Conservation (phyloP, 30 jellyfish, hydroid and myxozoan genomes). For the Hydractinia symbiolongicarpus region DNA sequence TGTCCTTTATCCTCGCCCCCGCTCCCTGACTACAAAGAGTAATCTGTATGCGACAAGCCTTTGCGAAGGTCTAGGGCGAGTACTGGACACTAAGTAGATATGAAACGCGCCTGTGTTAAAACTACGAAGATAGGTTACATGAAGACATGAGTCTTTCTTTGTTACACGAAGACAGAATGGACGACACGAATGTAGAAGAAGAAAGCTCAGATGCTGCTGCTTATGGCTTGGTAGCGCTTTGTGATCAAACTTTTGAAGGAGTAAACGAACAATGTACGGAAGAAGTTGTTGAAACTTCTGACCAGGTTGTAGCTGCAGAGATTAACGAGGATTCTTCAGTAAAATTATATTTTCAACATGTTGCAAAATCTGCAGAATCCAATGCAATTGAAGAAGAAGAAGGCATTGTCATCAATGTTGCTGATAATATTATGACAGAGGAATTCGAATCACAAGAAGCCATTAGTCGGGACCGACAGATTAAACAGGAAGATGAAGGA, state of each 20-base stretch:
- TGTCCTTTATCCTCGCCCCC: too few species aligned
- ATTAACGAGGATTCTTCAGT: constrained; percentile 16
- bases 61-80: too few species aligned
- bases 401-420: not conserved
- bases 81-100: too few species aligned
- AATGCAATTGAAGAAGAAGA: not conserved
- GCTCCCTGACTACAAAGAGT: too few species aligned
- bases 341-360: not conserved
- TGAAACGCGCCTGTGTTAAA: too few species aligned
- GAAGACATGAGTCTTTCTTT: constrained; percentile 6
- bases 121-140: not conserved
- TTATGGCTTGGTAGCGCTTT: constrained; percentile 36
- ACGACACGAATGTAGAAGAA: constrained; percentile 41
- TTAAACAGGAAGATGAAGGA: constrained; percentile 1
- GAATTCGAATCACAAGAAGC: not conserved
- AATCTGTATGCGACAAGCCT: too few species aligned
- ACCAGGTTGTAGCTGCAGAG: constrained; percentile 25
- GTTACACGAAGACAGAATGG: constrained; percentile 39
- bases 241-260: constrained; percentile 25
- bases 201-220: constrained; percentile 42
- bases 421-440: not conserved
- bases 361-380: not conserved
- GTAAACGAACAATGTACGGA: constrained; percentile 9
- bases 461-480: not conserved
- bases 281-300: constrained; percentile 18